phyloP scores from a whole-genome alignment of 2,888 invertebrate species.

The Ophioninae sp. region DNA sequence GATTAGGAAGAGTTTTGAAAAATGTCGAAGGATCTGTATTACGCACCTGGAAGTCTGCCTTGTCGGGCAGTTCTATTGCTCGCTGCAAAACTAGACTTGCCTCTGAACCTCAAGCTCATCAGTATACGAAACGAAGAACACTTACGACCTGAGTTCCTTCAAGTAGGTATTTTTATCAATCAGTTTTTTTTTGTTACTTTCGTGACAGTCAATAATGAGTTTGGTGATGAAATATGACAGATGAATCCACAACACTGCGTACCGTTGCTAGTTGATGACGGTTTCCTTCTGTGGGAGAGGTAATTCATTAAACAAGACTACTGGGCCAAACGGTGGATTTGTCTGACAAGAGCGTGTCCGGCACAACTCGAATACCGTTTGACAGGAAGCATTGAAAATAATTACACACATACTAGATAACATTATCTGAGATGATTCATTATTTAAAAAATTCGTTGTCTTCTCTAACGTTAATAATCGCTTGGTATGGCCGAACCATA shows the following conservation, averaged over 20 bases:
- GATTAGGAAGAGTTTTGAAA: background rate
- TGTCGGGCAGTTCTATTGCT: slow-evolving; percentile 86
- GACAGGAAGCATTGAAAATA: no score
- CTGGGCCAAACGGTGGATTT: background rate
- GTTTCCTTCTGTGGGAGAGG: slow-evolving; percentile 88
- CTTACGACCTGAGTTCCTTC: slow-evolving; percentile 86
- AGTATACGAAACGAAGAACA: slow-evolving; percentile 86
- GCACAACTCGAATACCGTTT: no score
- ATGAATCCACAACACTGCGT: slow-evolving; percentile 88
- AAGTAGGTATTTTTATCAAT: slow-evolving; percentile 79
- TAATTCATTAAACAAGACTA: slow-evolving; percentile 71
- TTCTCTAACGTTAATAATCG: no score
- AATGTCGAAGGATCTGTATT: slow-evolving; percentile 86
- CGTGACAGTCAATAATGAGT: background rate
- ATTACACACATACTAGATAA: no score
- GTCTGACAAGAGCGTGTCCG: no score
- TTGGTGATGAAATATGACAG: slow-evolving; percentile 78
- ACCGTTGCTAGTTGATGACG: slow-evolving; percentile 88
- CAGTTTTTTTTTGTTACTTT: slow-evolving; percentile 29
- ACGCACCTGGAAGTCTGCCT: slow-evolving; percentile 85
- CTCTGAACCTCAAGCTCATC: slow-evolving; percentile 84
- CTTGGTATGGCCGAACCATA: no score
- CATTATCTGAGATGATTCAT: no score
- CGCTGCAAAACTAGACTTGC: slow-evolving; percentile 86
- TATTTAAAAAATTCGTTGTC: no score